These are phyloP conservation scores for Crenuchus spilurus DNA, from an alignment of 2,797 vertebrate genomes.

Conservation along the genomic window DNA sequence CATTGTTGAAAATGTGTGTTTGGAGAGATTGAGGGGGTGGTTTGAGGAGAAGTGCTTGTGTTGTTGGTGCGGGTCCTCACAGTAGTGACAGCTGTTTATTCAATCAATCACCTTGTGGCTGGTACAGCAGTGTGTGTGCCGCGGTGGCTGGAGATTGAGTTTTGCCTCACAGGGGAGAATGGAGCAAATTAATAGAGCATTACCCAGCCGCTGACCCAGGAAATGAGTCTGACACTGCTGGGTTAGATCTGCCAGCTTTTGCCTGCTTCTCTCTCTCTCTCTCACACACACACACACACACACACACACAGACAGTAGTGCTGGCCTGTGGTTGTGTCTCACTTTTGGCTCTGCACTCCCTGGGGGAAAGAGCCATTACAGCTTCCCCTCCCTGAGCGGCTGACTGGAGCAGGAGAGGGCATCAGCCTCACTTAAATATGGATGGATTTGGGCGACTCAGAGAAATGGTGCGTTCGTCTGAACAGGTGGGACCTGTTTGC, in stretches of 20 bases:
- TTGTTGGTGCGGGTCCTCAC: slow-evolving; percentile 68
- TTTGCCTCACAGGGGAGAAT: slow-evolving; percentile 91
- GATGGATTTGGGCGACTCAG: slow-evolving; percentile 53
- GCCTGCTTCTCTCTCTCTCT: slow-evolving; percentile 36
- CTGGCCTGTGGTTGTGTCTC: slow-evolving; percentile 36
- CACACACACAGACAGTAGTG: slow-evolving; percentile 35
- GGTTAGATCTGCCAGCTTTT: slow-evolving; percentile 66
- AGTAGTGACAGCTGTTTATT: slow-evolving; percentile 90
- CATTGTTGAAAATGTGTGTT: slow-evolving; percentile 40
- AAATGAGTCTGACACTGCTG: slow-evolving; percentile 84
- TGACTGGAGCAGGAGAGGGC: slow-evolving; percentile 47
- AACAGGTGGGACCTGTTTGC: slow-evolving; percentile 53
- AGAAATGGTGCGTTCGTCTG: slow-evolving; percentile 43
- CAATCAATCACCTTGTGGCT: slow-evolving; percentile 95
- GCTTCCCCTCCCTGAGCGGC: slow-evolving; percentile 43
- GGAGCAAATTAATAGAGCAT: slow-evolving; percentile 99
- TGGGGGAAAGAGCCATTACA: slow-evolving; percentile 56
- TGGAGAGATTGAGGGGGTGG: slow-evolving; percentile 41
- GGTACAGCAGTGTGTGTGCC: slow-evolving; percentile 72
- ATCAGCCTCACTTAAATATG: slow-evolving; percentile 55
- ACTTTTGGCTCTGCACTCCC: slow-evolving; percentile 47
- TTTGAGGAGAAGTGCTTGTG: slow-evolving; percentile 63
- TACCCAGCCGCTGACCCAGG: slow-evolving; percentile 97
- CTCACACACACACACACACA: slow-evolving; percentile 24
- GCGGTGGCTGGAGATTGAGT: slow-evolving; percentile 88